Base-by-base conservation (phyloP, 2,113 vertebrate genomes). In the Arenaria interpres region DNA sequence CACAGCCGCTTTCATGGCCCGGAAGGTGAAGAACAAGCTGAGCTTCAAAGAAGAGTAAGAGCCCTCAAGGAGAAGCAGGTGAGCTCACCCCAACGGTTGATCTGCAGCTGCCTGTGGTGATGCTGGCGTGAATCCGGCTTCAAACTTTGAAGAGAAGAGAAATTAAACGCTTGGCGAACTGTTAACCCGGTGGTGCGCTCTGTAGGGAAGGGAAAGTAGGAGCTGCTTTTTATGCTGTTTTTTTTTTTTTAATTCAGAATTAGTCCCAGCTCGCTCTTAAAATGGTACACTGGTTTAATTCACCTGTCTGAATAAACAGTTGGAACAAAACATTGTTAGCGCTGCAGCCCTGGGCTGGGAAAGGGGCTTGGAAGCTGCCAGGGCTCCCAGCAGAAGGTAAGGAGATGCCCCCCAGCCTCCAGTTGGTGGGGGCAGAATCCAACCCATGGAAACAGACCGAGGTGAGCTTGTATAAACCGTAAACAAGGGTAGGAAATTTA, bases 1-100 rank as follows among this genome's bases (percentile, higher is more conserved):
- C 51, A 99, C 99, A 0, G 99, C 99, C 0, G 85, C 99, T 83
- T 98, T 98, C 46, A 98, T 99, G 97, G 98, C 99, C 79, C 97
- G 90, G 63, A 98, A 98, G 33, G 98, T 99, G 41, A 98, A 96
- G 51, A 88, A 88, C 81, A 98, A 96, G 80, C 97, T 99, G 37
- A 71, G 95, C 13, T 96, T 96, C 93, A 99, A 99, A 96, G 97
- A 97, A n/a, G 97, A 99, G 54, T 99, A 63, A 97, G 71, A 51
- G 10, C 43, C 67, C 15, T 21, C 32, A 7, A 25, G 60, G 21
- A 62, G 82, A 43, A 63, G 68, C 1, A 6, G 35, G 2, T 2
- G 63, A 73, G 41, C 48, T 64, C 74, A 21, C 37, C 54, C 6
- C 1, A 9, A 7, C 0, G 2, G 63, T 21, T 62, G 27, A 12